Base-by-base conservation (phyloP, 23 tunicate species). In the Trididemnum nubilum region DNA sequence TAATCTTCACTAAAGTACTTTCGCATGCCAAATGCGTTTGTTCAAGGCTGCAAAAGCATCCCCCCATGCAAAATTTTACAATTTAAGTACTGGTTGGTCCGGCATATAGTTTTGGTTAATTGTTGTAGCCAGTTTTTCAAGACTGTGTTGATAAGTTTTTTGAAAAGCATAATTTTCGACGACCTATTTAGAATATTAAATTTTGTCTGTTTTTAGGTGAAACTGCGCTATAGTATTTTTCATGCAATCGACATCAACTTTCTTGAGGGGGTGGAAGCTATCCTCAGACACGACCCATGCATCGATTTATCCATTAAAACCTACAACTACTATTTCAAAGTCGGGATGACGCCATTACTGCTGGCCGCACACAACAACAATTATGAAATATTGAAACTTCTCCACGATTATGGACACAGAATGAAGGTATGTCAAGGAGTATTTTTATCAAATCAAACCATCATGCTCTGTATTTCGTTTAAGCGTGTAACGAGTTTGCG, bases 331-430 rank as follows among this genome's bases (percentile, higher is more conserved):
- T 79, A 90, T 50, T 91, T 91, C 69, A 71, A 61, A 35, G 79
- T 70, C 28, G 97, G 87, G 0, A 84, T 87, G 32, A 96, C 97
- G 12, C 99, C 99, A 0, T 75, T 91, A 71, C 58, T 89, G 25
- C 60, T 91, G 15, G 99, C 97, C 0, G 97, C 97, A 0, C 84
- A 78, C 54, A 79, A 83, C 40, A 96, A 96, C 79, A 92, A 96
- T 65, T 96, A 87, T 71, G 85, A 90, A 29, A 84, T 91, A 51
- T 37, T 96, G 76, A 94, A 90, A 33, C 19, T 96, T 58, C 88
- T 96, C 0, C 58, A 87, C 58, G 51, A 81, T 31, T 72, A 86
- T n/a, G 93, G 93, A 2, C 98, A 93, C 57, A 44, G 82, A 38
- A 37, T 91, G 65, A 77, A 36, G 50, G 96, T 85, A 79, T 12